Evolutionary conservation across 2,797 vertebrate species (phyloP).

Genomic region (Alfaro cultratus): DNA sequence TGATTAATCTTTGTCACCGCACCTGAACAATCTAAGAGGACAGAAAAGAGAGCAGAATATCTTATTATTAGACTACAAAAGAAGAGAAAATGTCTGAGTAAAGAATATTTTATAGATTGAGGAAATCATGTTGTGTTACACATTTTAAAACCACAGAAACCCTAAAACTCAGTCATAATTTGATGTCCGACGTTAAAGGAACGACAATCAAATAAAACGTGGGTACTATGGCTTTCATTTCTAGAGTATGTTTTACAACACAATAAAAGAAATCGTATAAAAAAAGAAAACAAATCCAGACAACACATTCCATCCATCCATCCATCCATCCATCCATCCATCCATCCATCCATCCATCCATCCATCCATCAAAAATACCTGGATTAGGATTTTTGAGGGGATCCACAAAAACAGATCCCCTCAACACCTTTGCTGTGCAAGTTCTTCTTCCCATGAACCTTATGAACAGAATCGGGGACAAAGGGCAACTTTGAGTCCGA

Average conservation of each 20-base stretch:
- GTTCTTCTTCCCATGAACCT: background rate
- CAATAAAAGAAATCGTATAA: background rate
- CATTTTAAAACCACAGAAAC: constrained; percentile 3
- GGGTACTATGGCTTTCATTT: background rate
- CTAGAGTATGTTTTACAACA: background rate
- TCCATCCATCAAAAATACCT: background rate
- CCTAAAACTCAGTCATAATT: constrained; percentile 35
- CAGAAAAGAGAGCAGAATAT: background rate
- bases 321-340: background rate
- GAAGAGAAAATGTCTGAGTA: constrained; percentile 13
- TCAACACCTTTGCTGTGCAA: background rate
- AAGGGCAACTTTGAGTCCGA: background rate
- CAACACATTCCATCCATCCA: background rate
- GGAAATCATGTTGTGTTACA: background rate
- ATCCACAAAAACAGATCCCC: background rate
- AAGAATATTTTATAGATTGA: constrained; percentile 15
- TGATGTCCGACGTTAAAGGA: constrained; percentile 20
- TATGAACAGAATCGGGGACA: background rate
- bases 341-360: background rate
- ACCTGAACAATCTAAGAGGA: background rate
- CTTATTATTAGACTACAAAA: background rate
- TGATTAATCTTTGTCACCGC: constrained; percentile 15
- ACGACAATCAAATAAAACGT: constrained; percentile 17
- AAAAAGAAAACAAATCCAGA: background rate
- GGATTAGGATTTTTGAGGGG: too few relatives aligned